Base-by-base conservation (phyloP, 1,140 invertebrate genomes). In the Drosophila orosa region DNA sequence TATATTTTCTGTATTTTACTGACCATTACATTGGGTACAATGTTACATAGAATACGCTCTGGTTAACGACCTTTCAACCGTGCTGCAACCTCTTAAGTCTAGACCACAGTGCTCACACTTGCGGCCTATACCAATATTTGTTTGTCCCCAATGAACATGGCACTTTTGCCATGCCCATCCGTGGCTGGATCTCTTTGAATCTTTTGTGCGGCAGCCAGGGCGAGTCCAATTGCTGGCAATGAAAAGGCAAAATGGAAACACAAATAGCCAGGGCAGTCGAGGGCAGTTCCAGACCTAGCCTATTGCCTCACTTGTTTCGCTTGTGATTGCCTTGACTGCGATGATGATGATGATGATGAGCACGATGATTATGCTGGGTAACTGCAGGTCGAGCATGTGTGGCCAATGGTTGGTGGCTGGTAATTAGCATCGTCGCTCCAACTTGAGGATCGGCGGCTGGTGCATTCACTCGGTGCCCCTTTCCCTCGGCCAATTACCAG, bases 221-320 rank as follows among this genome's bases (percentile, higher is more conserved):
- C 50, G 40, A 80, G 67, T 50, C 68, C 81, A 85, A 85, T 85
- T 86, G 81, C 60, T 78, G 82, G 55, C 82, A 86, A 86, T 85
- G 81, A 86, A 86, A 74, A 66, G 74, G 75, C 84, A 67, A 85
- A 85, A 75, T 84, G 69, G 39, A 79, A 80, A 54, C 69, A 71
- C 54, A 79, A 83, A 80, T 57, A 67, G 63, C 17, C 37, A 27
- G 22, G 56, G n/a, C 40, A 22, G n/a, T 19, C 45, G 42, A 55
- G 68, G 65, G 67, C 67, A 29, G 25, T 57, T 31, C 17, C 65
- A 69, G 68, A 33, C 52, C 52, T 47, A 68, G 63, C 27, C 61
- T 29, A 57, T 54, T 52, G 76, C 68, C 67, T 60, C 74, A 82
- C 58, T 74, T 80, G 52, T 77, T 84, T 77, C 60, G 76, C 82